Conservation (phyloP, 2,888 invertebrate genomes). For the Drosophila mulleri region DNA sequence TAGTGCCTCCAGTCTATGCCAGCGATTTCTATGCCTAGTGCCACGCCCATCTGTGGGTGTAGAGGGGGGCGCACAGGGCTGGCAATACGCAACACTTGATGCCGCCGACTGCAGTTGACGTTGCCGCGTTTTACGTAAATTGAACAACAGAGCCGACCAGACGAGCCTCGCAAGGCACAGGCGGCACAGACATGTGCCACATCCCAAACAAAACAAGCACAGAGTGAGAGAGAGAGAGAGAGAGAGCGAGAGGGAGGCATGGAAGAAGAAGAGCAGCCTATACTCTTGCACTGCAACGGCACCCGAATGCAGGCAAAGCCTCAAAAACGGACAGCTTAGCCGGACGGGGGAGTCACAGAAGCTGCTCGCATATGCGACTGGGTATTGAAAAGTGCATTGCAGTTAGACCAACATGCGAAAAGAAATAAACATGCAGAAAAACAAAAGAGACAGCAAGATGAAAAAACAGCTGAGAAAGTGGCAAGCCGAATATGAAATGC, state of each 20-base stretch:
- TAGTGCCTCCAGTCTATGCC: constrained; percentile 60
- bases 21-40: constrained; percentile 65
- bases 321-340: constrained; percentile 47
- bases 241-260: constrained; percentile 2
- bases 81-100: constrained; percentile 60
- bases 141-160: constrained; percentile 64
- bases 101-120: constrained; percentile 75
- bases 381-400: constrained; percentile 73
- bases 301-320: constrained; percentile 61
- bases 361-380: constrained; percentile 2
- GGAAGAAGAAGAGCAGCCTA: constrained; percentile 34
- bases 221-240: constrained; percentile 3
- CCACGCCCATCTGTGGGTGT: constrained; percentile 46
- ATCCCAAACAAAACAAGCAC: constrained; percentile 49
- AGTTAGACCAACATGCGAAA: constrained; percentile 49
- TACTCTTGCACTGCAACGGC: constrained; percentile 56
- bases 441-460: constrained; percentile 12
- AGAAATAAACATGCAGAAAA: constrained; percentile 28
- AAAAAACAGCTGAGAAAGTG: not conserved
- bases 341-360: constrained; percentile 23
- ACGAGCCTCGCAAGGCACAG: constrained; percentile 51
- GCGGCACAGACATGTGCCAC: constrained; percentile 38
- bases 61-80: constrained; percentile 1
- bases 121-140: constrained; percentile 76
- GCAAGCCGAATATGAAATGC: not conserved